Evolutionary conservation across 1,140 invertebrate genomes (phyloP).

Genomic region (Caenorhabditis briggsae): DNA sequence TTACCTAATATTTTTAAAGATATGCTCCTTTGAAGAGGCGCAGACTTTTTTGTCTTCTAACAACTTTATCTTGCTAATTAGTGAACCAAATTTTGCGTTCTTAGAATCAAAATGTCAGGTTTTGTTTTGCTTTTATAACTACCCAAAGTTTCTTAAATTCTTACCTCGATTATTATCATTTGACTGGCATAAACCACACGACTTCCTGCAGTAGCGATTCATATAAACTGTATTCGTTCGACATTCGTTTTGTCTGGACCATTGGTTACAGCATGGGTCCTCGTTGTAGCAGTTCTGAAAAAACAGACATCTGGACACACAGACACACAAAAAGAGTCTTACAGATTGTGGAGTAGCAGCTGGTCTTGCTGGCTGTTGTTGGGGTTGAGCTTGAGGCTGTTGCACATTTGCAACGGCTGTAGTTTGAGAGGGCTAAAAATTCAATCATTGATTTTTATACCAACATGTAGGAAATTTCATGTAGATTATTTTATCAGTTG

Average conservation of each 20-base stretch:
- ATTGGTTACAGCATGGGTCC: slow-evolving; percentile 66
- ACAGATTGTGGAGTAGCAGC: slow-evolving; percentile 30
- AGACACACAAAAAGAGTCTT: not conserved
- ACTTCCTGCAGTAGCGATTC: slow-evolving; percentile 63
- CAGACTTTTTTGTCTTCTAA: too few relatives aligned
- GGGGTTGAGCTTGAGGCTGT: slow-evolving; percentile 1
- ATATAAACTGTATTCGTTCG: slow-evolving; percentile 64
- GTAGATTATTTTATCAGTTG: not conserved
- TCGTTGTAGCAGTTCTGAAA: slow-evolving; percentile 68
- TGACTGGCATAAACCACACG: slow-evolving; percentile 64
- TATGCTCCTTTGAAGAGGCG: too few relatives aligned
- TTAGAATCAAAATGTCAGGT: too few relatives aligned
- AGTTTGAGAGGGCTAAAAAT: slow-evolving; percentile 30
- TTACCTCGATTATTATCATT: slow-evolving; percentile 60
- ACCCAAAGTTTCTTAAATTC: too few relatives aligned
- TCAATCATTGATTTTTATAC: not conserved
- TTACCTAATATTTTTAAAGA: too few relatives aligned
- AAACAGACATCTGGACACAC: not conserved
- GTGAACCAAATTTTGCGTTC: too few relatives aligned
- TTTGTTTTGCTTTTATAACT: too few relatives aligned
- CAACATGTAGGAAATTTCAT: not conserved
- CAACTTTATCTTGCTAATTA: too few relatives aligned
- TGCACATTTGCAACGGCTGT: slow-evolving; percentile 41
- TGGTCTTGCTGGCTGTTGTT: not conserved
- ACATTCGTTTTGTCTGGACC: slow-evolving; percentile 61